These are phyloP conservation scores for Yponomeuta sedellus DNA, from an alignment of 2,888 invertebrate species.

Conservation along the genomic window DNA sequence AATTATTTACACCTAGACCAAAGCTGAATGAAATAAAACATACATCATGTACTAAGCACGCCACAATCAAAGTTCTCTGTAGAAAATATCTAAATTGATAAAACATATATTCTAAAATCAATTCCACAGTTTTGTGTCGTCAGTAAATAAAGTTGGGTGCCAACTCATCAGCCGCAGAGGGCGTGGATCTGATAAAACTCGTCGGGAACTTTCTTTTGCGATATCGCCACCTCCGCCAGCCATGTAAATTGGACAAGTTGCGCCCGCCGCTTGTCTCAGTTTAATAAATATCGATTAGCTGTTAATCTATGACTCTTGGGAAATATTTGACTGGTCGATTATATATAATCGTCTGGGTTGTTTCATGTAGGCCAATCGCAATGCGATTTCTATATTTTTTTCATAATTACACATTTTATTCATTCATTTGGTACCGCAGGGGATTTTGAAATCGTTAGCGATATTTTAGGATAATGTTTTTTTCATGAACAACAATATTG, in stretches of 20 bases:
- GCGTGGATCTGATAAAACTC: conserved; percentile 71
- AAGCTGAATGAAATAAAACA: no score
- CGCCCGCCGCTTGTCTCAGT: conserved; percentile 55
- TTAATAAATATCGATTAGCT: conserved; percentile 63
- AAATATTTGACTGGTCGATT: background rate
- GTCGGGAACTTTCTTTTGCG: conserved; percentile 68
- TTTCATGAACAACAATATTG: no score
- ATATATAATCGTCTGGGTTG: background rate
- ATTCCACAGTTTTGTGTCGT: background rate
- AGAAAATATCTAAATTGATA: no score
- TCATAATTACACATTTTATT: no score
- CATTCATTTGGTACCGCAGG: no score
- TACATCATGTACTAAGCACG: no score
- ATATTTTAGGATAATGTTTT: no score
- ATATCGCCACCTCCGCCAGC: conserved; percentile 66
- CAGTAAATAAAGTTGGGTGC: conserved; percentile 52
- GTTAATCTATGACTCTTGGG: conserved; percentile 38
- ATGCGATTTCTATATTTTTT: no score
- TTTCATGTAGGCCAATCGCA: background rate
- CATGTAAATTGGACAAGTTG: conserved; percentile 74
- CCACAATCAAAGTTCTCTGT: no score
- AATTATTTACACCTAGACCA: no score
- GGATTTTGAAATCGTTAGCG: no score
- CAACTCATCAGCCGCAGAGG: conserved; percentile 70
- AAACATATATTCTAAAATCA: background rate